Evolutionary conservation across 2,888 invertebrate genomes (phyloP).

Genomic region (Lordiphosa andalusiaca): DNA sequence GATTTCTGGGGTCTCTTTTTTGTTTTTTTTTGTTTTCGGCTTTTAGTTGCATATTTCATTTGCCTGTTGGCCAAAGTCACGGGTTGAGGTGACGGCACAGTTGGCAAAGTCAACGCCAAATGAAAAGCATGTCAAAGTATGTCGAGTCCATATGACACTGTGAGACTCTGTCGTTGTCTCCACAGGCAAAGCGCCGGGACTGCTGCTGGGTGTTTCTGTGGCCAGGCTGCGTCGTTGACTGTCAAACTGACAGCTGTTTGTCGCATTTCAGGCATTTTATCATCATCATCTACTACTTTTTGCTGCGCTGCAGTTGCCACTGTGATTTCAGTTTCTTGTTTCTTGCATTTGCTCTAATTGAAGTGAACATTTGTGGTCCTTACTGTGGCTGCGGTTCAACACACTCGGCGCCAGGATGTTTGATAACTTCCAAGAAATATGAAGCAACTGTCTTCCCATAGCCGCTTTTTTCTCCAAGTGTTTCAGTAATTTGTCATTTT

Average conservation of each 20-base stretch:
- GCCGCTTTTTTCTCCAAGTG: neutral
- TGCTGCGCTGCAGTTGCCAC: constrained; percentile 6
- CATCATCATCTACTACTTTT: constrained; percentile 53
- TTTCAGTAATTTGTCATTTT: constrained; percentile 26
- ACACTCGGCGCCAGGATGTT: too few relatives aligned
- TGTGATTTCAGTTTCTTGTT: constrained; percentile 9
- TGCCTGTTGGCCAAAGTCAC: constrained; percentile 46
- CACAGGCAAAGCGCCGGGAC: too few relatives aligned
- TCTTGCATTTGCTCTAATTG: constrained; percentile 50
- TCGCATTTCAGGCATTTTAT: constrained; percentile 61
- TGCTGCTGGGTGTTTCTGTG: constrained; percentile 29
- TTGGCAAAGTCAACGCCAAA: constrained; percentile 57
- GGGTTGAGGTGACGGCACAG: constrained; percentile 28
- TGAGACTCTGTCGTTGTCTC: constrained; percentile 13
- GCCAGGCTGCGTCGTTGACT: constrained; percentile 45
- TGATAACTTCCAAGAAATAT: too few relatives aligned
- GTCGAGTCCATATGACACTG: constrained; percentile 58
- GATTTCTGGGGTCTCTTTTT: constrained; percentile 17
- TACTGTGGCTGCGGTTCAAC: constrained; percentile 11
- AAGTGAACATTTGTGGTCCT: constrained; percentile 51
- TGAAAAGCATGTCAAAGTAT: constrained; percentile 58
- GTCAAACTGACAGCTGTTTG: constrained; percentile 68
- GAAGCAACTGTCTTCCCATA: constrained; percentile 1
- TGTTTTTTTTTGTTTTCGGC: constrained; percentile 21
- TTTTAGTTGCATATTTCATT: constrained; percentile 45